Conservation (phyloP, 2,888 invertebrate species). For the Latrodectus elegans region DNA sequence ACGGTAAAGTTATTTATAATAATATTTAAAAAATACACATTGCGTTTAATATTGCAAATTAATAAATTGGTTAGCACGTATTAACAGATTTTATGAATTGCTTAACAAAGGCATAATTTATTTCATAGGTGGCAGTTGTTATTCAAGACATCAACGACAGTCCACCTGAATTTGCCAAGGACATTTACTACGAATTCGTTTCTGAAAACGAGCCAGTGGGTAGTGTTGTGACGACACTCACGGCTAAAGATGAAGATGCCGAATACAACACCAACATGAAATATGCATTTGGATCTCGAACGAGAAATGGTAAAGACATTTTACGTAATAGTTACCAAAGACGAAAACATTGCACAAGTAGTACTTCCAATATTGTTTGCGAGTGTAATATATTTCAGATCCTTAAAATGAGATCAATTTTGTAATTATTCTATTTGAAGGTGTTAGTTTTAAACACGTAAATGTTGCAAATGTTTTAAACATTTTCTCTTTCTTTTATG, state of each 20-base stretch:
- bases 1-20: conserved; percentile 49
- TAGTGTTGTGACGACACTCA: conserved; percentile 71
- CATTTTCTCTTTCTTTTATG: too few relatives aligned
- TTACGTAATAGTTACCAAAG: not conserved
- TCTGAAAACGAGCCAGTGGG: conserved; percentile 72
- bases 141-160: conserved; percentile 72
- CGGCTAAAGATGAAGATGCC: conserved; percentile 72
- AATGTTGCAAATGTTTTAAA: too few relatives aligned
- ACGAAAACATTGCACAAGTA: not conserved
- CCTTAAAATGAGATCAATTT: too few relatives aligned
- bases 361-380: not conserved
- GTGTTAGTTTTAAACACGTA: too few relatives aligned
- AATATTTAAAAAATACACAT: not conserved
- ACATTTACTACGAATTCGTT: conserved; percentile 72
- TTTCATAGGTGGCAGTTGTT: conserved; percentile 70
- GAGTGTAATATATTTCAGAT: not conserved
- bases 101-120: not conserved
- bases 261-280: conserved; percentile 72
- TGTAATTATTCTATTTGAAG: too few relatives aligned
- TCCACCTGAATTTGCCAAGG: conserved; percentile 72
- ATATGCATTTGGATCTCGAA: conserved; percentile 71
- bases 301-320: conserved; percentile 52
- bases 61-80: too few relatives aligned
- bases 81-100: too few relatives aligned
- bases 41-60: not conserved